Evolutionary conservation across 2,797 vertebrate genomes (phyloP), one percentile per base, ranked within the genome.

Genomic region (Spinus olivaceus): DNA sequence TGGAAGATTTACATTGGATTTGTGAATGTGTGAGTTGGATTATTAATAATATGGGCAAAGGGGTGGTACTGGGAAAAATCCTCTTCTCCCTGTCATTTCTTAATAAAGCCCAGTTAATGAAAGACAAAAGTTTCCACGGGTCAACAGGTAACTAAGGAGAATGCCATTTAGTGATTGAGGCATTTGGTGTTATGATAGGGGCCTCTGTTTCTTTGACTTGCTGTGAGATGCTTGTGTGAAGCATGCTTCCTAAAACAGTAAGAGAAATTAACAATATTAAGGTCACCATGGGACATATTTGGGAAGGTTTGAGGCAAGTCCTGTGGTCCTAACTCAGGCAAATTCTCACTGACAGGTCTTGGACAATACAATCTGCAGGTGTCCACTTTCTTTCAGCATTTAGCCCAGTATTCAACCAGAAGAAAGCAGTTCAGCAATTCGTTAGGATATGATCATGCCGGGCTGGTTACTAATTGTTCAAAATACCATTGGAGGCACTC

Each of bases 371-470:
- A 72, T 88, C 96, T 96, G 93, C 96, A 96, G 96, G 96, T 96
- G 96, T 94, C 93, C 95, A 79, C 93, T 95, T 94, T 92, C 93
- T 95, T 95, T 95, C 88, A 91, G 94, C 88, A 88, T 96, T 96
- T 95, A 96, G 96, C 77, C 93, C 88, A 86, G 90, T 95, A 94
- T 95, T 96, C 93, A 96, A 90, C 72, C 66, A 95, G 93, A 92
- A 95, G 94, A 95, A 96, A 96, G 93, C 91, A 94, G 88, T 96
- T 96, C 91, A 91, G 93, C 90, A 95, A 95, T 96, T 96, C 96
- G 95, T 96, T 95, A 96, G 94, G 96, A 84, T 96, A 96, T 95
- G 96, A 96, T 95, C 96, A 96, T 86, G 90, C 91, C 88, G 63
- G 86, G 94, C 95, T 96, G 94, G 93, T 94, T 95, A 88, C 94